phyloP scores from a whole-genome alignment of 53 echinoderm and acorn worm genomes.

The Antedon mediterranea region DNA sequence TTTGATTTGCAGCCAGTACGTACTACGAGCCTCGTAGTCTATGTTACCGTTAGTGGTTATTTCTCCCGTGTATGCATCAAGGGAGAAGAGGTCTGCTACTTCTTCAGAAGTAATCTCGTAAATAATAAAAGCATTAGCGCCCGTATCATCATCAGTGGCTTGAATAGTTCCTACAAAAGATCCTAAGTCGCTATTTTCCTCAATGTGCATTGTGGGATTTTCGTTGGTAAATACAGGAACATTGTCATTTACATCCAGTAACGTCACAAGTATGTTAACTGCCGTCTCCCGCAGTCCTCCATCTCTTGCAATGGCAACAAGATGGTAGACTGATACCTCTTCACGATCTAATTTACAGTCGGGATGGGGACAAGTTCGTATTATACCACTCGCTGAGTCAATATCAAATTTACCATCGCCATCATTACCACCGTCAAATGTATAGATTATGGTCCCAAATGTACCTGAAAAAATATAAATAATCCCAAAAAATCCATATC shows the following conservation, averaged over 20 bases:
- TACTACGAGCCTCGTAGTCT: slow-evolving; percentile 64
- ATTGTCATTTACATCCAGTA: slow-evolving; percentile 82
- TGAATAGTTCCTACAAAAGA: slow-evolving; percentile 45
- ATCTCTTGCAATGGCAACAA: slow-evolving; percentile 65
- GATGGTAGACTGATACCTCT: slow-evolving; percentile 44
- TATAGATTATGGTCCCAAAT: slow-evolving; percentile 71
- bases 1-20: slow-evolving; percentile 52
- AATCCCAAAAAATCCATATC: background rate
- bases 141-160: slow-evolving; percentile 66
- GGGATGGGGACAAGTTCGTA: slow-evolving; percentile 35
- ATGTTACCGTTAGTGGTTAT: slow-evolving; percentile 56
- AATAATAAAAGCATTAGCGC: slow-evolving; percentile 53
- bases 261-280: slow-evolving; percentile 34
- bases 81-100: slow-evolving; percentile 63
- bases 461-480: slow-evolving; percentile 35
- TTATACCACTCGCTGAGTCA: slow-evolving; percentile 76
- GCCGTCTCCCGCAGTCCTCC: slow-evolving; percentile 47
- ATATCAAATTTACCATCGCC: slow-evolving; percentile 85
- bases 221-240: slow-evolving; percentile 40
- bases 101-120: slow-evolving; percentile 56
- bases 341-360: slow-evolving; percentile 71
- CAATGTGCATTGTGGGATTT: slow-evolving; percentile 46
- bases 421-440: slow-evolving; percentile 68
- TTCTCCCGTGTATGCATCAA: slow-evolving; percentile 57
- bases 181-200: slow-evolving; percentile 62